These are phyloP conservation scores for Macquaria ambigua DNA, from an alignment of 2,113 vertebrate genomes.

Conservation along the genomic window DNA sequence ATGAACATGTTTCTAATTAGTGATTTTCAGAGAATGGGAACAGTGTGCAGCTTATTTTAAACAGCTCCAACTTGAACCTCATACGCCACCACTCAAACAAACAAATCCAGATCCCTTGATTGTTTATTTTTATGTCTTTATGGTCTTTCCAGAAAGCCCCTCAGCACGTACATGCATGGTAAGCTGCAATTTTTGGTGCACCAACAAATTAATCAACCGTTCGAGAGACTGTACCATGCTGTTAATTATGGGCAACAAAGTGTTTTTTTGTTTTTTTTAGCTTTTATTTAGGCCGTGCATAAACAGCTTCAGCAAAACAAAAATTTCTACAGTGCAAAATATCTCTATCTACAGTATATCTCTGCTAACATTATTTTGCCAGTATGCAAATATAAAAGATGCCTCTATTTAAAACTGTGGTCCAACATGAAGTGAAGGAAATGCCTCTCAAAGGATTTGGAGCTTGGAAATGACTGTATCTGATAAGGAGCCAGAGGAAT, in stretches of 20 bases:
- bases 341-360: not conserved
- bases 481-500: conserved; percentile 80
- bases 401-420: conserved; percentile 59
- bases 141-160: conserved; percentile 4
- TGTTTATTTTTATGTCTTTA: conserved; percentile 31
- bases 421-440: conserved; percentile 56
- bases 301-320: conserved; percentile 27
- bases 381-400: conserved; percentile 38
- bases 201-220: conserved; percentile 53
- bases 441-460: conserved; percentile 66
- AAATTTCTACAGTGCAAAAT: not conserved
- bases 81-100: conserved; percentile 16
- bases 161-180: not conserved
- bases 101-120: conserved; percentile 14
- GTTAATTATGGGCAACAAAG: conserved; percentile 53
- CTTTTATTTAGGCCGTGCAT: conserved; percentile 49
- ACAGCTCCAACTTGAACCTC: conserved; percentile 7
- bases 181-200: conserved; percentile 6
- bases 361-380: conserved; percentile 2
- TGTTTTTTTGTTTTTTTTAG: conserved; percentile 8
- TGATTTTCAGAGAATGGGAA: not conserved
- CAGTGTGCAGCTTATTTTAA: conserved; percentile 3
- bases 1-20: conserved; percentile 13
- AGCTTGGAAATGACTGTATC: conserved; percentile 73
- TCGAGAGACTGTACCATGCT: conserved; percentile 21